Evolutionary conservation across 2,113 vertebrate genomes (phyloP).

Genomic region (Nerophis lumbriciformis): DNA sequence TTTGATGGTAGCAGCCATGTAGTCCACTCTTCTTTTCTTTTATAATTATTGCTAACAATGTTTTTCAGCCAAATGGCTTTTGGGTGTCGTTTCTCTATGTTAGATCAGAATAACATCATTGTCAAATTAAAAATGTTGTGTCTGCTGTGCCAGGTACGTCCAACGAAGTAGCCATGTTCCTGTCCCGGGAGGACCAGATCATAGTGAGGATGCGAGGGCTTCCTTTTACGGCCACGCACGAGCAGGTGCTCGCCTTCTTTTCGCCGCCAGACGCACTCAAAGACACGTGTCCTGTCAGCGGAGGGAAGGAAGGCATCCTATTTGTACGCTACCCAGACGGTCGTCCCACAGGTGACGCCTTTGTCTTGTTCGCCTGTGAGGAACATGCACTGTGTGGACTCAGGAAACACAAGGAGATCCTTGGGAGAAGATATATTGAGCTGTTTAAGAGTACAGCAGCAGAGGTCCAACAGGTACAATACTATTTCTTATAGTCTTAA

Average conservation of each 20-base stretch:
- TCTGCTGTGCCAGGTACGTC: slow-evolving; percentile 79
- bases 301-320: slow-evolving; percentile 79
- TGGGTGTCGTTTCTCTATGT: too few species aligned
- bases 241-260: slow-evolving; percentile 88
- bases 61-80: too few species aligned
- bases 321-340: slow-evolving; percentile 94
- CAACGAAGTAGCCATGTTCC: slow-evolving; percentile 89
- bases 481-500: not conserved
- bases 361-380: slow-evolving; percentile 92
- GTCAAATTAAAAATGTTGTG: not conserved
- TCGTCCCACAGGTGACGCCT: slow-evolving; percentile 92
- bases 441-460: slow-evolving; percentile 95
- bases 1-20: too few species aligned
- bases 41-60: too few species aligned
- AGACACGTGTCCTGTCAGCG: slow-evolving; percentile 81
- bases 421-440: slow-evolving; percentile 95
- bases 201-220: slow-evolving; percentile 92
- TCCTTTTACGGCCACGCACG: slow-evolving; percentile 86
- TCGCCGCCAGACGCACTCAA: slow-evolving; percentile 47
- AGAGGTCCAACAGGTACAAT: slow-evolving; percentile 89
- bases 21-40: too few species aligned
- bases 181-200: slow-evolving; percentile 90
- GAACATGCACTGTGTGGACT: slow-evolving; percentile 90
- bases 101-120: too few species aligned
- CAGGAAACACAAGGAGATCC: slow-evolving; percentile 92